Base-by-base conservation (phyloP, 2,113 vertebrate genomes). In the Thunnus maccoyii region DNA sequence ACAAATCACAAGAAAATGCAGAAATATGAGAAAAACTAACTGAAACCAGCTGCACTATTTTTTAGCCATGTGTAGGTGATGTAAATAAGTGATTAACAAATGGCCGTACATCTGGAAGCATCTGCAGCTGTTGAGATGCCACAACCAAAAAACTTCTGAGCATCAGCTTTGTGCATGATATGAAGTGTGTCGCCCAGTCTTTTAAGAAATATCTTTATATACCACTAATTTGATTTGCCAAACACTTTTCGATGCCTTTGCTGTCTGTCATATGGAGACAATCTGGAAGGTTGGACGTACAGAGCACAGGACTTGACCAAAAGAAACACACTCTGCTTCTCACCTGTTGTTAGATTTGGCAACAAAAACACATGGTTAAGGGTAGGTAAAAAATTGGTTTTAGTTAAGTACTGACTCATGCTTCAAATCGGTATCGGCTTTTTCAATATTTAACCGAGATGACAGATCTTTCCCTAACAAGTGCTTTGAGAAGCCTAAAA, bases 1-100 rank as follows among this genome's bases (percentile, higher is more conserved):
- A 83, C 72, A 58, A 60, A 80, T 56, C 9, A 30, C 30, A 52
- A 20, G 13, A 73, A 66, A 60, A 72, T 46, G 63, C 48, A 63
- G 64, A 73, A 72, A 76, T 62, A 46, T 15, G 50, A 55, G 14
- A 47, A 69, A 9, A 72, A 63, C 6, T 3, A 55, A 36, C 36
- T 7, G 5, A 52, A 52, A 27, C 4, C 44, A 17, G 51, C 72
- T 32, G 25, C 17, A 18, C 25, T 3, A 22, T 51, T 25, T 22
- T 58, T 66, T 15, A 46, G 51, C 4, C 3, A 22, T 18, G 64
- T 61, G 41, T 32, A 11, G n/a, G 4, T 64, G 56, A 77, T 48
- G 14, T 15, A 41, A 52, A 44, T 52, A 65, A 51, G 10, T 1
- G 27, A 57, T 4, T 14, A 51, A 64, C 56, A 47, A 10, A 17